Evolutionary conservation across 2,888 invertebrate genomes (phyloP), one percentile per base, ranked within the genome.

Genomic region (Ernsta delagoae): DNA sequence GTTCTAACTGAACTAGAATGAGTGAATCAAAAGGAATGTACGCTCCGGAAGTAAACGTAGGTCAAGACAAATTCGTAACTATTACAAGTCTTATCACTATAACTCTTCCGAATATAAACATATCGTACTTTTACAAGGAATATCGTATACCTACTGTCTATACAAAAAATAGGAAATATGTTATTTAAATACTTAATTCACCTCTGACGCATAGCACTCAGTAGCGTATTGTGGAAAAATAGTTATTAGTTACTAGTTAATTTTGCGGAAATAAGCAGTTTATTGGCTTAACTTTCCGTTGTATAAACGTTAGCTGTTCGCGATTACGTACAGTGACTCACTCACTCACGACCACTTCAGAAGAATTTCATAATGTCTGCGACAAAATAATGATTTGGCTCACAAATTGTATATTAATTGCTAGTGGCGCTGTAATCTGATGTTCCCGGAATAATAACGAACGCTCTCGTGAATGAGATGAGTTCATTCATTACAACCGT

Each of bases 401-500:
- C 48, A 39, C 12, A 56, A 68, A 68, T 68, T 56, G 56, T 62
- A 57, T 61, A 70, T 70, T 65, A 61, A 71, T 74, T 71, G 71
- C 65, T 62, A 72, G 74, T 73, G 73, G 73, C 73, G 73, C 74
- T 71, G 56, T 70, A 66, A 72, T 69, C 69, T 34, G 59, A 67
- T 70, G 78, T 89, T 89, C 90, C 78, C 72, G 82, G 90, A 88
- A 87, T 78, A 76, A 9, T 57, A 68, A 68, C 62, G 62, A 57
- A 54, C 61, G 43, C 67, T 61, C 79, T 87, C 59, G 68, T 75
- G 70, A 80, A 79, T 79, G 83, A 77, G 82, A 85, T 84, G 82
- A 85, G 79, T 84, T 76, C 80, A 79, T 78, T 80, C 74, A 76
- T 77, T 75, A 70, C 69, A 71, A 71, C 71, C 61, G 74, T 75